These are phyloP conservation scores for Emydocephalus ijimae DNA, from an alignment of 2,113 vertebrate genomes.

Conservation along the genomic window DNA sequence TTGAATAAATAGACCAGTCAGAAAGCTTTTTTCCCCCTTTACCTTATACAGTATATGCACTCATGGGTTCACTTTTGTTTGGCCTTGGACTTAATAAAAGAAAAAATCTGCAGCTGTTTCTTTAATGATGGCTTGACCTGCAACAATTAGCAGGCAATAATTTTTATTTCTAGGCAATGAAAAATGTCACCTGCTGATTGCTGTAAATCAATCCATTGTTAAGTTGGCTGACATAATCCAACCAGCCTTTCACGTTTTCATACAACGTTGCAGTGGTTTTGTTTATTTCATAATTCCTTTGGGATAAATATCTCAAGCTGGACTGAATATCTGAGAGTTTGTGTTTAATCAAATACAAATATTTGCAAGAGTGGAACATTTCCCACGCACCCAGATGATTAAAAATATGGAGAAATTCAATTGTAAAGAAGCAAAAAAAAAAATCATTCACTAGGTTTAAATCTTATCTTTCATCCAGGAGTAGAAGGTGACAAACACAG, in stretches of 20 bases:
- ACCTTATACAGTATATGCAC: not conserved
- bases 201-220: not conserved
- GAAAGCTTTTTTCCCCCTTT: not conserved
- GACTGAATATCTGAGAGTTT: not conserved
- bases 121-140: not conserved
- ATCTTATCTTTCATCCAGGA: not conserved
- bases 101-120: not conserved
- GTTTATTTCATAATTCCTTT: not conserved
- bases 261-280: not conserved
- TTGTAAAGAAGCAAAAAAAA: not conserved
- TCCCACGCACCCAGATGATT: not conserved
- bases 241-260: not conserved
- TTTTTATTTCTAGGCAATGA: not conserved
- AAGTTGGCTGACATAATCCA: not conserved
- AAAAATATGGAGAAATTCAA: not conserved
- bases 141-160: not conserved
- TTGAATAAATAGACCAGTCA: not conserved
- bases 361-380: not conserved
- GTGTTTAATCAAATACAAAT: not conserved
- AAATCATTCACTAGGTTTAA: not conserved
- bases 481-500: not conserved
- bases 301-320: not conserved
- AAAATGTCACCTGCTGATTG: not conserved
- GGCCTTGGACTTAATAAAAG: constrained; percentile 10
- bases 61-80: not conserved